A percentile compares a stretch with the other conserved stretches of the same genome.
phyloP scores from a whole-genome alignment of 2,113 vertebrate species.

The Clarias gariepinus region DNA sequence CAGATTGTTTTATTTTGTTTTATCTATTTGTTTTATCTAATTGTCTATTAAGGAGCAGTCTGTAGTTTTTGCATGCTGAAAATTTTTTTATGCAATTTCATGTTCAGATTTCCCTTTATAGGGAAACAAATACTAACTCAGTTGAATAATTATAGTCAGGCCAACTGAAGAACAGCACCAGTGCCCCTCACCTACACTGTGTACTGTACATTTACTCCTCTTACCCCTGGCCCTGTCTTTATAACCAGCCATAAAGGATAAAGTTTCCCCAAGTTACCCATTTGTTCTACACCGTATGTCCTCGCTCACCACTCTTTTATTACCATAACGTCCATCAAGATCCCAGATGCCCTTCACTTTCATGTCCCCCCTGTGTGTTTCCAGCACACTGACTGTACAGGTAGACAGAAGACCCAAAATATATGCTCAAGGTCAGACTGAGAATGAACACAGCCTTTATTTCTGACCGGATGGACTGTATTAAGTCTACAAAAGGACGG shows the following conservation, averaged over 20 bases:
- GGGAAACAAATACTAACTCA: too few species aligned
- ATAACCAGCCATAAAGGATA: conserved; percentile 24
- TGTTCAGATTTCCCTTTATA: too few species aligned
- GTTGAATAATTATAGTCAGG: too few species aligned
- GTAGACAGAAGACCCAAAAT: neutral
- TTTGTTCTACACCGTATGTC: neutral
- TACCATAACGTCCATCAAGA: conserved; percentile 28
- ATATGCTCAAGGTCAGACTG: neutral
- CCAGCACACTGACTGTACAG: neutral
- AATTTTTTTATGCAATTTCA: too few species aligned
- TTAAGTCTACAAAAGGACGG: neutral
- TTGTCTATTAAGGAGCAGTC: too few species aligned
- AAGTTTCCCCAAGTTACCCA: neutral
- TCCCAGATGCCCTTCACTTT: conserved; percentile 6
- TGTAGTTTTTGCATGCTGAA: too few species aligned
- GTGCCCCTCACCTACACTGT: neutral
- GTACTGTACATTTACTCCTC: neutral
- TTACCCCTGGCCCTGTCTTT: neutral
- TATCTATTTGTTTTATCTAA: too few species aligned
- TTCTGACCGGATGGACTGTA: neutral
- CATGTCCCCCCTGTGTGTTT: neutral
- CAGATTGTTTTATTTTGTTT: too few species aligned
- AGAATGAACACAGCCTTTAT: neutral
- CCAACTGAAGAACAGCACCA: too few species aligned
- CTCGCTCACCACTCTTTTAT: conserved; percentile 14